Evolutionary conservation across 2,797 vertebrate species (phyloP).

Genomic region (Protonibea diacanthus): DNA sequence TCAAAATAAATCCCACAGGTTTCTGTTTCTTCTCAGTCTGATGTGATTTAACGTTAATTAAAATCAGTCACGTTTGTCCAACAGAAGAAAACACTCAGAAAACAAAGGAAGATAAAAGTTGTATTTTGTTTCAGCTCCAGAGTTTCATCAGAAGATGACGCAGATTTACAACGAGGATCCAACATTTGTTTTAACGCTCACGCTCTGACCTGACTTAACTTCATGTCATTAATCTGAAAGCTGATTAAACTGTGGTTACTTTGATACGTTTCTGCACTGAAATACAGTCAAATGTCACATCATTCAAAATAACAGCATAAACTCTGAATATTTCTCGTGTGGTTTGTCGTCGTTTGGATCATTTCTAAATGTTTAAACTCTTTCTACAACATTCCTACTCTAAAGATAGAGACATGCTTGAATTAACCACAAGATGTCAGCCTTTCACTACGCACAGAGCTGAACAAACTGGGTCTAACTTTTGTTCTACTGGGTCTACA

Average conservation of each 20-base stretch:
- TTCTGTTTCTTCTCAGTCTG: background rate
- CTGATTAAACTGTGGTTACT: background rate
- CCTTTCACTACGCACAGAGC: constrained; percentile 40
- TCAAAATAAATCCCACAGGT: background rate
- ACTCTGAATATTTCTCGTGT: background rate
- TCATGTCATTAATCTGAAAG: background rate
- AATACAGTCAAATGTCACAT: constrained; percentile 41
- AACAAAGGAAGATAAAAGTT: constrained; percentile 39
- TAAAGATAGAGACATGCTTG: constrained; percentile 41
- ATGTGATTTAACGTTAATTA: no score
- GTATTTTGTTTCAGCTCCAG: constrained; percentile 57
- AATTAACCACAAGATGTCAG: constrained; percentile 68
- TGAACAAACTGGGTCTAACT: constrained; percentile 15
- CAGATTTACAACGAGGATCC: constrained; percentile 8
- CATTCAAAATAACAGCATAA: background rate
- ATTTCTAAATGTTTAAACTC: constrained; percentile 12
- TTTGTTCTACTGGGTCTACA: constrained; percentile 41
- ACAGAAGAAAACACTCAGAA: constrained; percentile 9
- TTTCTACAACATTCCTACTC: constrained; percentile 12
- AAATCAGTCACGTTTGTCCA: no score
- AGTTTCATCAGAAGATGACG: constrained; percentile 16
- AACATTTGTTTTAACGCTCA: background rate
- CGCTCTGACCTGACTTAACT: background rate
- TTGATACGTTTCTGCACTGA: constrained; percentile 18
- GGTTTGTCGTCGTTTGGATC: constrained; percentile 6